Percentiles rank a stretch among this genome's conserved stretches.
These are phyloP conservation scores for Lycia hirtaria DNA, from an alignment of 2,888 invertebrate species.

Conservation along the genomic window DNA sequence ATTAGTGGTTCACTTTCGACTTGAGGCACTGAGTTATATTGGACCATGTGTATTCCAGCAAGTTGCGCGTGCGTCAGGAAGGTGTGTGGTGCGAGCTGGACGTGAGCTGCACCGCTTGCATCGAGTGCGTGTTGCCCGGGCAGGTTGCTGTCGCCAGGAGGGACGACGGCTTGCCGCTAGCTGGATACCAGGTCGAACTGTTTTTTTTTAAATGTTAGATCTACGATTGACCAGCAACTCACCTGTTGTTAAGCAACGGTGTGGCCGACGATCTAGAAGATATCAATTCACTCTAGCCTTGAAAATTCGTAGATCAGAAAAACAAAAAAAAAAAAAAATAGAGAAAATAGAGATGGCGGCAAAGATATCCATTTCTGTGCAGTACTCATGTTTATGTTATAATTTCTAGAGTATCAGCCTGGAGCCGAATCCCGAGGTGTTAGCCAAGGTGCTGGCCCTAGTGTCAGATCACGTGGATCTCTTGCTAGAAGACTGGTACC, in stretches of 20 bases:
- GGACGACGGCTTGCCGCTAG: constrained; percentile 78
- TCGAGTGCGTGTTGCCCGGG: constrained; percentile 94
- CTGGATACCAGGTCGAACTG: constrained; percentile 77
- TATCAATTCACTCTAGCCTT: no score
- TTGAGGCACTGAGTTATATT: no score
- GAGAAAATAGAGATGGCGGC: no score
- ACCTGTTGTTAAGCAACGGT: no score
- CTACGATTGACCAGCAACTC: no score
- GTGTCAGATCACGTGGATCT: constrained; percentile 98
- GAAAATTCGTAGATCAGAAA: no score
- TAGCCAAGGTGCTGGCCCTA: constrained; percentile 93
- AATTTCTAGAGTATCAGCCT: constrained; percentile 86
- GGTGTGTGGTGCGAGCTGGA: constrained; percentile 95
- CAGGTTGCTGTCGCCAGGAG: constrained; percentile 67
- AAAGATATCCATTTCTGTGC: no score
- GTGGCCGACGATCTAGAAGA: no score
- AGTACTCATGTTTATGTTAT: neutral
- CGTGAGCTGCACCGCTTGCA: constrained; percentile 90
- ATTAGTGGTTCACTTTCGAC: no score
- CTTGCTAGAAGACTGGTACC: constrained; percentile 99
- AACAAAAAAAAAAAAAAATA: no score
- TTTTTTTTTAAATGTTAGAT: no score
- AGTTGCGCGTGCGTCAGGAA: constrained; percentile 92
- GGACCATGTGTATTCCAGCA: constrained; percentile 48
- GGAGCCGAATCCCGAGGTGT: constrained; percentile 92